These are phyloP conservation scores for Euschistus heros DNA, from an alignment of 1,140 invertebrate genomes.

Conservation along the genomic window DNA sequence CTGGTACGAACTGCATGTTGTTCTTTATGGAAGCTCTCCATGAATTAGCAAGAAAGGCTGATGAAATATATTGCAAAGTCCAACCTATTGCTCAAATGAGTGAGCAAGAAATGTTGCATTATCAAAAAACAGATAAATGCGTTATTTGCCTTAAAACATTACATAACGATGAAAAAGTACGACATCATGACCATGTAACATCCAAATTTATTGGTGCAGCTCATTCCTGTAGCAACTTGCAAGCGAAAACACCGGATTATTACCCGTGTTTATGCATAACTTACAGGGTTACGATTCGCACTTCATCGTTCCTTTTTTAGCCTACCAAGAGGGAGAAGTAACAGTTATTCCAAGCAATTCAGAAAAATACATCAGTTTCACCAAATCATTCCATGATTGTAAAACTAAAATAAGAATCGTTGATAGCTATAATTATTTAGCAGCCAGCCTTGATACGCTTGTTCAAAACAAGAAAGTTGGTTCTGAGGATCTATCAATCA, in stretches of 20 bases:
- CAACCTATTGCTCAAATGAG: neutral
- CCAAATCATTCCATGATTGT: neutral
- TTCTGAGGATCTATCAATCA: neutral
- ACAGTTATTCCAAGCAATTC: neutral
- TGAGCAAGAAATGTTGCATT: neutral
- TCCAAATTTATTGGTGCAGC: neutral
- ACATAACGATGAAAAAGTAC: neutral
- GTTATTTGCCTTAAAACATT: neutral
- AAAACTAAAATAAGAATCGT: neutral
- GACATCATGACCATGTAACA: neutral
- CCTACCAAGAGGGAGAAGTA: neutral
- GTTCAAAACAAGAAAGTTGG: neutral
- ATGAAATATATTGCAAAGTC: no score
- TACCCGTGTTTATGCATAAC: conserved; percentile 5
- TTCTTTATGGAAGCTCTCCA: no score
- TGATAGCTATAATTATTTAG: neutral
- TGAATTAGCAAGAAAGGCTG: no score
- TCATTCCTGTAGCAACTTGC: neutral
- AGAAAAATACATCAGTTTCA: neutral
- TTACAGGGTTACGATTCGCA: neutral
- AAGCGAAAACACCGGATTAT: neutral
- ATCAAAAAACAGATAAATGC: neutral
- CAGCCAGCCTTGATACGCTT: neutral
- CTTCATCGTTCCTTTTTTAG: neutral
- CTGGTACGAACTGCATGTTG: neutral